Evolutionary conservation across 1,140 invertebrate species (phyloP), one percentile per base, ranked within the genome.

Genomic region (Potamilus streckersoni): DNA sequence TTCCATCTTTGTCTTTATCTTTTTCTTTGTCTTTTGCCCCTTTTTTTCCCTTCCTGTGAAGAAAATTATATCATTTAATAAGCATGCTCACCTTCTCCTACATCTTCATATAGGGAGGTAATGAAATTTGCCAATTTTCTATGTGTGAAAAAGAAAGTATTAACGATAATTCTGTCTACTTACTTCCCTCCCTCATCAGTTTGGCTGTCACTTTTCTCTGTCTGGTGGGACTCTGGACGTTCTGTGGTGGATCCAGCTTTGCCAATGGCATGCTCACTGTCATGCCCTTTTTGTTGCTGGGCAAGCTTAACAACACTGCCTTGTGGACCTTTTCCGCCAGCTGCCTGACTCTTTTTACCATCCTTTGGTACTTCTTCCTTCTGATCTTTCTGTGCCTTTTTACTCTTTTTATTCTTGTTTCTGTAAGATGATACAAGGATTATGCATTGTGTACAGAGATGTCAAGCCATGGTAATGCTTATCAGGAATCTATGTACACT

Each of bases 211-310:
- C 85, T 86, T 72, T 87, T 87, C 69, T 89, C 87, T 20, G 87
- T 90, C 57, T 82, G 75, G 69, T 88, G 87, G 27, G 87, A 88
- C 67, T 90, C 88, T 15, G 88, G 88, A 23, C 88, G 73, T 20
- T 88, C 88, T 38, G 78, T 80, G 58, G 71, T 78, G 65, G 83
- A 80, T 19, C 74, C 79, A 19, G 80, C 79, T 69, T 87, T 80
- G 69, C 76, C 73, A 57, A 72, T 75, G 14, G 73, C 74, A 49
- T 89, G 85, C n/a, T 88, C 85, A 56, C 81, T 81, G 63, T 87
- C 84, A 67, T 85, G 82, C 62, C 76, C 78, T 74, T 84, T 85
- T 11, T 70, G 69, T 60, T 17, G 17, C 8, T 68, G 16, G 20
- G 71, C 72, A 4, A 77, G 3, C 74, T 78, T 68, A 73, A 71